Percentiles rank a stretch among this genome's conserved stretches.
These are phyloP conservation scores for Coelopa frigida DNA, from an alignment of 1,140 invertebrate genomes.

Conservation along the genomic window DNA sequence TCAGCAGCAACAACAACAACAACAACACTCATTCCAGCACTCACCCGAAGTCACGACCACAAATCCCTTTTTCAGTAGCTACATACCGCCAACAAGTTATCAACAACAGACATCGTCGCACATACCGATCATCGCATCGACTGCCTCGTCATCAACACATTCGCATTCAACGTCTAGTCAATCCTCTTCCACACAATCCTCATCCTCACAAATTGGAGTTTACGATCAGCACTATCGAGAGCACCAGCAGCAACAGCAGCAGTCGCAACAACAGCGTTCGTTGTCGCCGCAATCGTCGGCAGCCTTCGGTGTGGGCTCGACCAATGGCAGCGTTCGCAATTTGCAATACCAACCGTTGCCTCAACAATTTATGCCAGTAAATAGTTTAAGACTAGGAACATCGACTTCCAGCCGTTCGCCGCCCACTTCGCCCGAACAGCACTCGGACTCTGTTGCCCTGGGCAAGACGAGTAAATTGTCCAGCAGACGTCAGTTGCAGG, in stretches of 20 bases:
- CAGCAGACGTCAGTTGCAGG: conserved; percentile 26
- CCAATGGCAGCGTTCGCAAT: conserved; percentile 17
- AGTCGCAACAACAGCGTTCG: conserved; percentile 1
- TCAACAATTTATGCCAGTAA: conserved; percentile 15
- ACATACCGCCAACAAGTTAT: too few relatives aligned
- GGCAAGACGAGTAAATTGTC: conserved; percentile 38
- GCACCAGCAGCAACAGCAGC: conserved; percentile 7
- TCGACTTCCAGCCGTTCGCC: too few relatives aligned
- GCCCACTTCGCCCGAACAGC: conserved; percentile 14
- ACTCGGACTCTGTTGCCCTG: conserved; percentile 3
- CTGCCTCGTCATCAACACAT: conserved; percentile 17
- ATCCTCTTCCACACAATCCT: conserved; percentile 39
- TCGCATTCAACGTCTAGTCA: conserved; percentile 42
- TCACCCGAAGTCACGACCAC: conserved; percentile 19
- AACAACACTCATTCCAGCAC: conserved; percentile 1
- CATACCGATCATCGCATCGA: conserved; percentile 1
- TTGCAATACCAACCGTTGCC: conserved; percentile 36
- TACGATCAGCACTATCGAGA: conserved; percentile 10
- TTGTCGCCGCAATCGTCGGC: conserved; percentile 14
- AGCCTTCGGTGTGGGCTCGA: conserved; percentile 24
- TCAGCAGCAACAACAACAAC: conserved; percentile 23
- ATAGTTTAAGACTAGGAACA: too few relatives aligned
- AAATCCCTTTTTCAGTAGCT: conserved; percentile 38
- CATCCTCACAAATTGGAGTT: conserved; percentile 31
- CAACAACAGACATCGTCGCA: neutral